A percentile compares a stretch with the other conserved stretches of the same genome.
phyloP scores from a whole-genome alignment of 2,113 vertebrate genomes.

The Cochlearius cochlearius region DNA sequence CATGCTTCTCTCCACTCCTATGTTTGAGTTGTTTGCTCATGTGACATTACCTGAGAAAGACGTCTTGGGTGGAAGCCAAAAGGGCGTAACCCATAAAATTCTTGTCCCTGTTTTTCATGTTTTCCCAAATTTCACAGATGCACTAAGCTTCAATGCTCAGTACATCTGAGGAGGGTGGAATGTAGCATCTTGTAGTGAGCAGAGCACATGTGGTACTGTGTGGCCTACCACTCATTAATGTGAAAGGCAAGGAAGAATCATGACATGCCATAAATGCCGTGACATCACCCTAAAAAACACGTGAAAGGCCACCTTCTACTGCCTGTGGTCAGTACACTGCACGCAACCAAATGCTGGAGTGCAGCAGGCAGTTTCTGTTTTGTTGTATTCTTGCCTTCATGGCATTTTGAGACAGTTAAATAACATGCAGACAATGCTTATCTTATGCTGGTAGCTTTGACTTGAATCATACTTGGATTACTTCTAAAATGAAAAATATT shows the following conservation, averaged over 20 bases:
- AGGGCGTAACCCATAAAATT: neutral
- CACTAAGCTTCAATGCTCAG: neutral
- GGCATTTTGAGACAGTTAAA: neutral
- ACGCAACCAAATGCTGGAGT: neutral
- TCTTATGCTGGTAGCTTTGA: neutral
- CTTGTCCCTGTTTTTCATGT: neutral
- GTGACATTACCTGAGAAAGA: neutral
- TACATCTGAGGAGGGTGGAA: neutral
- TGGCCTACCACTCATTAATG: conserved; percentile 23
- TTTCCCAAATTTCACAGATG: neutral
- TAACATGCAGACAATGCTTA: neutral
- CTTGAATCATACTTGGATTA: neutral
- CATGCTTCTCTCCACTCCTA: neutral
- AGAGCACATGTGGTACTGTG: conserved; percentile 11
- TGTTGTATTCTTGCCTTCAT: neutral
- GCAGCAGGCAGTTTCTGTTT: neutral
- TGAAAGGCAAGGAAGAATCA: neutral
- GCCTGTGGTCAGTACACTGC: neutral
- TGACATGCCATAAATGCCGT: neutral
- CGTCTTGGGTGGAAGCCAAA: neutral
- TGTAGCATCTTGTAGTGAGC: conserved; percentile 8
- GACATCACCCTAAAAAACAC: neutral
- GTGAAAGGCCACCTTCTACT: neutral
- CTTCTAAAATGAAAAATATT: conserved; percentile 19
- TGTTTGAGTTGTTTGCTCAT: neutral